A percentile compares a stretch with the other conserved stretches of the same genome.
These are phyloP conservation scores for Hedychridium roseum DNA, from an alignment of 2,888 invertebrate genomes.

Conservation along the genomic window DNA sequence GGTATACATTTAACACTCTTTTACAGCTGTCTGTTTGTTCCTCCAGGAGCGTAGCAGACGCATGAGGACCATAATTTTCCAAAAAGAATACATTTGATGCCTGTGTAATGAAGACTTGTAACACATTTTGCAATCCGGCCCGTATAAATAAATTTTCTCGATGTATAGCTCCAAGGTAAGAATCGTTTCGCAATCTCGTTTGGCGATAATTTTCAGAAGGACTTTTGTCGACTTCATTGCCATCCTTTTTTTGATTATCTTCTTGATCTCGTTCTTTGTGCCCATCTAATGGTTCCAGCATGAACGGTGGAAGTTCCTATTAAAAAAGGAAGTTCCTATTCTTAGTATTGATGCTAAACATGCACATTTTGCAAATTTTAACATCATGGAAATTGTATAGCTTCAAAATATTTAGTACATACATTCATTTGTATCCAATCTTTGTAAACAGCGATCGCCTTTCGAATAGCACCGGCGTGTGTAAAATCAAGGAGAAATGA, in stretches of 20 bases:
- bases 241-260: constrained; percentile 50
- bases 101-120: constrained; percentile 92
- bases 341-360: no score
- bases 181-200: constrained; percentile 78
- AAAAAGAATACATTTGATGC: constrained; percentile 93
- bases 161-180: constrained; percentile 84
- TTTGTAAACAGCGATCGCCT: constrained; percentile 91
- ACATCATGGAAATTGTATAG: background rate
- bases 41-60: constrained; percentile 76
- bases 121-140: constrained; percentile 84
- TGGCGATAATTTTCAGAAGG: constrained; percentile 57
- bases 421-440: constrained; percentile 94
- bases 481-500: constrained; percentile 90
- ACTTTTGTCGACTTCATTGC: constrained; percentile 50
- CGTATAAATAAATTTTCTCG: constrained; percentile 82
- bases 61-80: constrained; percentile 66
- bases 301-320: constrained; percentile 81
- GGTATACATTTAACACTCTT: constrained; percentile 92
- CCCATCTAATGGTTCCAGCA: constrained; percentile 73
- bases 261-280: constrained; percentile 58
- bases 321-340: no score
- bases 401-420: constrained; percentile 46
- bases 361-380: background rate
- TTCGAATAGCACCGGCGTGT: constrained; percentile 86
- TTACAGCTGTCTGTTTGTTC: constrained; percentile 97